Evolutionary conservation across 2,888 invertebrate genomes (phyloP), one percentile per base, ranked within the genome.

Genomic region (Hemaris fuciformis): DNA sequence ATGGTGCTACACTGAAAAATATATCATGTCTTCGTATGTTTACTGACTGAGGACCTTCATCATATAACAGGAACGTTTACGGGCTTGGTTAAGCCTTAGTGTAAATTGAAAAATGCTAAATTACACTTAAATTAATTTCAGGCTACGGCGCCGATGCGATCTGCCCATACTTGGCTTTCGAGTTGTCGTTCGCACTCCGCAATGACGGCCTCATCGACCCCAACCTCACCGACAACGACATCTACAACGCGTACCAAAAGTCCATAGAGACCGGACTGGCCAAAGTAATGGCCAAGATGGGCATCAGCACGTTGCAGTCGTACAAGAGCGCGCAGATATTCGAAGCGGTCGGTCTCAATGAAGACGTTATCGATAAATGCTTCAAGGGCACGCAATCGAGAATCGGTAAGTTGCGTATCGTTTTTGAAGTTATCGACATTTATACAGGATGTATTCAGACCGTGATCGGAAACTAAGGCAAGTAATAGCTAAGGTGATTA

Each of bases 241-340:
- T 99, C 69, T 98, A 96, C 86, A 89, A 93, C 64, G 96, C 98
- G 71, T 99, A 99, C 87, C 95, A 98, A 45, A 96, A 96, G 69
- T 98, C 99, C 43, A 96, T 97, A 81, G 98, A 98, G 77, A 95
- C 98, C 0, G 99, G 99, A 58, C 67, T 92, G 2, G 88, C 91
- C 23, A 91, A 92, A 67, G 93, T 85, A 0, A 99, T 99, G 99
- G 99, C 99, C 4, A 99, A 99, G 88, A 99, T 99, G 99, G 99
- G 99, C 62, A 99, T 99, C 80, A 99, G 98, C 62, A 99, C 99
- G 0, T 92, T 99, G 43, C 99, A 99, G 85, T 99, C 99, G 0
- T 99, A 99, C 90, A 99, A 99, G 93, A 98, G 99, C 67, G 99
- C 99, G 0, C 99, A 99, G 92, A 99, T 99, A 75, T 99, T 99